phyloP scores from a whole-genome alignment of 1,140 invertebrate genomes.

The Aphis gossypii region DNA sequence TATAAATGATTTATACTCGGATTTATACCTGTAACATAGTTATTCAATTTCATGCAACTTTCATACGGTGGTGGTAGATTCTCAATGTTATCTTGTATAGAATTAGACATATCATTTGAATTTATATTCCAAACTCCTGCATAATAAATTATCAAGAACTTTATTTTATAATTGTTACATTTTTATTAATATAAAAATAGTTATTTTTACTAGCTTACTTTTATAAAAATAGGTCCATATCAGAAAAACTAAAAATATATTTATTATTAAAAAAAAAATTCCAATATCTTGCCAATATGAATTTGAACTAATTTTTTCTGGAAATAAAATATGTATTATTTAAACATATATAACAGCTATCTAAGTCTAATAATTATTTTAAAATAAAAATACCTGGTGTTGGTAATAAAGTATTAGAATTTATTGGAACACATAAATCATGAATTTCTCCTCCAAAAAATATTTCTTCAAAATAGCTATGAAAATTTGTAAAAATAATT shows the following conservation, averaged over 20 bases:
- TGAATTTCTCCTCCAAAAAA: slow-evolving; percentile 49
- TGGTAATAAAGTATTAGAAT: not conserved
- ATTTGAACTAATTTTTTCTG: slow-evolving; percentile 37
- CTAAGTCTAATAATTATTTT: not conserved
- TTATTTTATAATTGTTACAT: not conserved
- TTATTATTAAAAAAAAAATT: not conserved
- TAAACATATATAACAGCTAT: not conserved
- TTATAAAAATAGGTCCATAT: slow-evolving; percentile 38
- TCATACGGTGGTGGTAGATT: slow-evolving; percentile 10
- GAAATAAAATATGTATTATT: not conserved
- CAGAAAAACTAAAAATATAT: not conserved
- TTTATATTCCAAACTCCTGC: not conserved
- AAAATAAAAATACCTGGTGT: slow-evolving; percentile 17
- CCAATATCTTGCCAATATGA: slow-evolving; percentile 6
- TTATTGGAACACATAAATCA: slow-evolving; percentile 21
- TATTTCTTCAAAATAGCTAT: slow-evolving; percentile 39
- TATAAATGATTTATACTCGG: not conserved
- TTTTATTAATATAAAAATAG: not conserved
- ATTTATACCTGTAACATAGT: slow-evolving; percentile 39
- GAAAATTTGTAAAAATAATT: not conserved
- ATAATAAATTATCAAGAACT: not conserved
- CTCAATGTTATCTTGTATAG: slow-evolving; percentile 15
- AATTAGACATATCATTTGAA: slow-evolving; percentile 14
- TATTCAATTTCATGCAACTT: slow-evolving; percentile 52
- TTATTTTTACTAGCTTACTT: not conserved